Conservation (phyloP, 2,797 vertebrate genomes). For the Ptychobarbus kaznakovi region DNA sequence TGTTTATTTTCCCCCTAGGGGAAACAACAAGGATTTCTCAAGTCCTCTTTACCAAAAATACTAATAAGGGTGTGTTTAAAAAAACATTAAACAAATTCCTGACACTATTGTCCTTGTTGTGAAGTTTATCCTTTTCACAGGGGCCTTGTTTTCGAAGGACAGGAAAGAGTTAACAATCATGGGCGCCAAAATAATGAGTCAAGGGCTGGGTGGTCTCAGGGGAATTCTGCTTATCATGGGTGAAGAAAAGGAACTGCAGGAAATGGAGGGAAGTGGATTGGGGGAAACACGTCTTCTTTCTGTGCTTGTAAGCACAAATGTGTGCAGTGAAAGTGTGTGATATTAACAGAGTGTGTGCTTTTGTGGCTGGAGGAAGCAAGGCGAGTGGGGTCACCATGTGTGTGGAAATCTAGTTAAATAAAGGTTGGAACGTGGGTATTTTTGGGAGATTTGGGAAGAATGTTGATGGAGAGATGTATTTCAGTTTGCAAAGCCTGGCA, state of each 20-base stretch:
- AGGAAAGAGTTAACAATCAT: conserved; percentile 78
- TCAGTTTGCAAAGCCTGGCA: conserved; percentile 48
- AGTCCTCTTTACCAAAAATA: conserved; percentile 58
- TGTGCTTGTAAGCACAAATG: conserved; percentile 15
- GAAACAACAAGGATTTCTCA: not conserved
- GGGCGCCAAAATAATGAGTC: conserved; percentile 65
- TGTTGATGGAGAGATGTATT: conserved; percentile 60
- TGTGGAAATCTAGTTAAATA: conserved; percentile 56
- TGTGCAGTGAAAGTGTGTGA: not conserved
- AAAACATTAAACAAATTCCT: conserved; percentile 33
- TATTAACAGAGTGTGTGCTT: conserved; percentile 38
- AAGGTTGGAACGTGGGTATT: conserved; percentile 65
- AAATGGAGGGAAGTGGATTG: conserved; percentile 69
- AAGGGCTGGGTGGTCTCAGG: conserved; percentile 66
- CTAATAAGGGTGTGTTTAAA: conserved; percentile 12
- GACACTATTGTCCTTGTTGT: conserved; percentile 59
- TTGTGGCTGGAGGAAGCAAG: conserved; percentile 68
- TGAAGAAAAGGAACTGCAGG: conserved; percentile 67
- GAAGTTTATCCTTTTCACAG: conserved; percentile 45
- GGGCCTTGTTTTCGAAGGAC: conserved; percentile 68
- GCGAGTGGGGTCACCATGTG: conserved; percentile 71
- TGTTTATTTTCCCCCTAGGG: not conserved
- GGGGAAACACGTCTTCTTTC: conserved; percentile 39
- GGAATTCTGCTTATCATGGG: conserved; percentile 71
- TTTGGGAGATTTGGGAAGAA: conserved; percentile 58